Evolutionary conservation across 2,888 invertebrate species (phyloP), one percentile per base, ranked within the genome.

Genomic region (Caradrina kadenii): DNA sequence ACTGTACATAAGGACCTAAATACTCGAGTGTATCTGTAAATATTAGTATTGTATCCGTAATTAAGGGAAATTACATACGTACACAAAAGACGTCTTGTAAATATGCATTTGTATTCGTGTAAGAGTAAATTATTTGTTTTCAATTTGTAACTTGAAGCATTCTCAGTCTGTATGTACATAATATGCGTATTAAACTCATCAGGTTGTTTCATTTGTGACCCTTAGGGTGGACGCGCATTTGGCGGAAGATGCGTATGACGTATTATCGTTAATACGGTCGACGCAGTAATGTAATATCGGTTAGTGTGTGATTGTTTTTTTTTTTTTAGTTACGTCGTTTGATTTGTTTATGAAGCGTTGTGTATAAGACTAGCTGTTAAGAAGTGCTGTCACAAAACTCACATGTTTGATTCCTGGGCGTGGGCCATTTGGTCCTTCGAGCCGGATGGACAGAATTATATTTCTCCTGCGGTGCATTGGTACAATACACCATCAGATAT

Each of bases 101-200:
- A 84, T 83, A 83, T 73, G 83, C 82, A 85, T 87, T 84, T 86
- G 78, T 85, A 83, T 81, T 74, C 62, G 42, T 84, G 13, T 87
- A 87, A 87, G 86, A 74, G 64, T 86, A 87, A 87, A 84, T 84
- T 86, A 82, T 85, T 87, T 79, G 77, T 83, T 81, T 83, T 82
- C 54, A 81, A 76, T 77, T 79, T 80, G 70, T 84, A 76, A 79
- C 71, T 63, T 80, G 67, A 80, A 73, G 53, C 75, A 82, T 80
- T 82, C 70, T 84, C 73, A 82, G 82, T 85, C 81, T 87, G 87
- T 86, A 81, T 86, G 84, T 86, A 82, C 79, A 84, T 83, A 81
- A 81, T 76, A 79, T 78, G 69, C 73, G 70, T 85, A 79, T 69
- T 75, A 73, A 71, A 81, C 56, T 63, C 56, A 63, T 19, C 11